phyloP scores from a whole-genome alignment of 2,797 vertebrate genomes.

The Oryzias dopingdopingensis region DNA sequence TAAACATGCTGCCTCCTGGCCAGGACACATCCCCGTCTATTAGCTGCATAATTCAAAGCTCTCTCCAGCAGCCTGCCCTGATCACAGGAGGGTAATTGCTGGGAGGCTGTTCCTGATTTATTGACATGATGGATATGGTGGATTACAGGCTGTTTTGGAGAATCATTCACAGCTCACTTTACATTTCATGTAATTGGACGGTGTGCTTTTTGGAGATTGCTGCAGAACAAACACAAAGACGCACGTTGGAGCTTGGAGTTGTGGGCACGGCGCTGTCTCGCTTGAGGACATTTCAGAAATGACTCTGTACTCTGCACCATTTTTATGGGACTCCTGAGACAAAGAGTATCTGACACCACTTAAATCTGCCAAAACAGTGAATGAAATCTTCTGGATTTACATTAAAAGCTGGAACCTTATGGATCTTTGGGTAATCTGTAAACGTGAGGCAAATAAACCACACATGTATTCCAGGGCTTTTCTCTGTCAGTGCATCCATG shows the following conservation, averaged over 20 bases:
- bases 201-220: conserved; percentile 3
- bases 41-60: conserved; percentile 63
- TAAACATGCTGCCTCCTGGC: conserved; percentile 67
- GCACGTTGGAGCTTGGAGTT: conserved; percentile 15
- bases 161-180: conserved; percentile 55
- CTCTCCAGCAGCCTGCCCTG: conserved; percentile 62
- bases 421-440: too few species aligned
- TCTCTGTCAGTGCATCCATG: too few species aligned
- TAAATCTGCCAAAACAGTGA: too few species aligned
- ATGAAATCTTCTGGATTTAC: too few species aligned
- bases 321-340: too few species aligned
- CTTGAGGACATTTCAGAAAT: conserved; percentile 19
- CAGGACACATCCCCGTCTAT: conserved; percentile 61
- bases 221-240: neutral
- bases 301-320: conserved; percentile 1
- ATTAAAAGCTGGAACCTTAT: too few species aligned
- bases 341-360: too few species aligned
- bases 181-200: conserved; percentile 44
- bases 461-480: too few species aligned
- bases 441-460: too few species aligned
- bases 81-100: conserved; percentile 67
- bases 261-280: conserved; percentile 1
- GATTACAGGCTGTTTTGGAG: conserved; percentile 54
- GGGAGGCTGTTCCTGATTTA: conserved; percentile 59
- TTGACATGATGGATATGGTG: conserved; percentile 38